Conservation (phyloP, 2,113 vertebrate genomes). For the Protobothrops flavoviridis region DNA sequence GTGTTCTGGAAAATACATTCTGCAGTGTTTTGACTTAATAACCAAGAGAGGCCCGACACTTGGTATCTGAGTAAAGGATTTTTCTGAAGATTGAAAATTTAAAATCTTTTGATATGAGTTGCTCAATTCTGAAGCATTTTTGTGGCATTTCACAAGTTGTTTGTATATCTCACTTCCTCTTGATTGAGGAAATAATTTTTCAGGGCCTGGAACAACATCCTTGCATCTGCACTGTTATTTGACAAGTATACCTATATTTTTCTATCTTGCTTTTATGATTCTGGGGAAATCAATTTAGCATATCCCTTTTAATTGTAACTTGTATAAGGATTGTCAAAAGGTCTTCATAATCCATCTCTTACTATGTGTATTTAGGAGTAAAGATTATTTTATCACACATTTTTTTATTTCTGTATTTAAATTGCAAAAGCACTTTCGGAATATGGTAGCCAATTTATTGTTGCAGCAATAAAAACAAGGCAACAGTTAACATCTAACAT, state of each 20-base stretch:
- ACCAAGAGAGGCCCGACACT: neutral
- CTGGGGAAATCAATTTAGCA: neutral
- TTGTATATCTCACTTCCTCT: neutral
- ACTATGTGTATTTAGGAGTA: neutral
- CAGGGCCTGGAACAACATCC: neutral
- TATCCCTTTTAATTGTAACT: neutral
- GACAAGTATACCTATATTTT: neutral
- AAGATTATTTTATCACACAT: neutral
- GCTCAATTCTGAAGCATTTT: neutral
- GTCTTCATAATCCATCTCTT: neutral
- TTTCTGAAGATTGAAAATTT: neutral
- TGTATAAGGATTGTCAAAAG: neutral
- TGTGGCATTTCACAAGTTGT: neutral
- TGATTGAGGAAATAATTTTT: neutral
- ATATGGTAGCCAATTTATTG: neutral
- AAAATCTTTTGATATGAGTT: neutral
- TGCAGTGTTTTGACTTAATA: neutral
- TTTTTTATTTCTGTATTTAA: neutral
- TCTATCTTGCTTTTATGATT: neutral
- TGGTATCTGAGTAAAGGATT: neutral
- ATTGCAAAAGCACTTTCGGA: neutral
- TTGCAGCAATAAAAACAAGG: neutral
- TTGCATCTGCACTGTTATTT: neutral
- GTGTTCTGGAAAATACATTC: neutral
- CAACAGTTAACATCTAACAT: neutral